phyloP scores from a whole-genome alignment of 2,888 invertebrate species.

The Patella caerulea region DNA sequence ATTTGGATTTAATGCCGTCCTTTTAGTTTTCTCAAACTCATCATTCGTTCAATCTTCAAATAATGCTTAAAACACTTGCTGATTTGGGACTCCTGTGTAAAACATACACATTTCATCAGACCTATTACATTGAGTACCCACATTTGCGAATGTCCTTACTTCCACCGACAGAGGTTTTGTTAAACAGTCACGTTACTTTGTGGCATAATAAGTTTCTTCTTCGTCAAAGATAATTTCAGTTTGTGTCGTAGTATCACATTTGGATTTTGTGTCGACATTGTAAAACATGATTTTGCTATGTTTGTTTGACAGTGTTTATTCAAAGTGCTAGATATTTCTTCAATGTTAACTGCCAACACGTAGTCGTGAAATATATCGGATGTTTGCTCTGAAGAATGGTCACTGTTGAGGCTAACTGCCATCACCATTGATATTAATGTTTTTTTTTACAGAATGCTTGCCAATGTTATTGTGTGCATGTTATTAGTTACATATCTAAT shows the following conservation, averaged over 20 bases:
- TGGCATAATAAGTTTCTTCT: no score
- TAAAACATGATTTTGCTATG: neutral
- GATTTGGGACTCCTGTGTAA: no score
- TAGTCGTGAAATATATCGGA: neutral
- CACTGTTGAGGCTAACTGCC: neutral
- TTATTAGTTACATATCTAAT: neutral
- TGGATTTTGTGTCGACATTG: neutral
- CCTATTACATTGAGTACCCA: no score
- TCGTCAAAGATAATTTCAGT: neutral
- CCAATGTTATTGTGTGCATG: neutral
- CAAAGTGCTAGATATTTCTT: neutral
- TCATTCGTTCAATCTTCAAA: no score
- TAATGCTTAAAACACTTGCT: no score
- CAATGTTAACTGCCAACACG: neutral
- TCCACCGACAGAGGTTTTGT: no score
- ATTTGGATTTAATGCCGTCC: no score
- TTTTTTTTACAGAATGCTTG: neutral
- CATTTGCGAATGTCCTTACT: no score
- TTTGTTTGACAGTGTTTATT: conserved; percentile 8
- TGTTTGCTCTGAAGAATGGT: neutral
- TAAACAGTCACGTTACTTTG: no score
- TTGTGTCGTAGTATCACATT: neutral
- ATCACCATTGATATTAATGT: neutral
- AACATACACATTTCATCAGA: no score
- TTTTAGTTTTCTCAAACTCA: no score